These are phyloP conservation scores for Acanthosepion lycidas DNA, from an alignment of 2,888 invertebrate species.

Conservation along the genomic window DNA sequence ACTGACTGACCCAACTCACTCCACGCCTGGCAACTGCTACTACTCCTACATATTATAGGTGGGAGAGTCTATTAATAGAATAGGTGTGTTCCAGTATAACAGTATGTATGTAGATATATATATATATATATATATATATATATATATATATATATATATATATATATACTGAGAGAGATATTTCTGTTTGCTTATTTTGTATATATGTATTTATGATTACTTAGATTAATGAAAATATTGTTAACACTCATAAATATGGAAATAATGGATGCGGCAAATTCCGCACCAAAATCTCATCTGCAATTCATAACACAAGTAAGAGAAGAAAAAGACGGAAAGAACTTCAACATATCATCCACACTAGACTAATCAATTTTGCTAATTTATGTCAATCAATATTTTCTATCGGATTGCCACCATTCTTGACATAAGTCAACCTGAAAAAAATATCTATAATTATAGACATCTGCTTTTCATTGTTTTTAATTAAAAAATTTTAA, in stretches of 20 bases:
- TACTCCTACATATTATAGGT: too few species aligned
- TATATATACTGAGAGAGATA: too few species aligned
- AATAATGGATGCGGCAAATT: neutral
- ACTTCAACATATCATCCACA: neutral
- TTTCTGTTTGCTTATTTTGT: neutral
- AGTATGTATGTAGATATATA: too few species aligned
- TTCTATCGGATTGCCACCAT: neutral
- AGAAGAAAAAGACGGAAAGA: neutral
- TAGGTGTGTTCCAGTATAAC: too few species aligned
- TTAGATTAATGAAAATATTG: neutral
- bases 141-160: too few species aligned
- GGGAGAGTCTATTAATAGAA: too few species aligned
- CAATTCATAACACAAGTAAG: neutral
- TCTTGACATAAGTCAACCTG: neutral
- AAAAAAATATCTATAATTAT: neutral
- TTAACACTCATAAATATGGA: neutral
- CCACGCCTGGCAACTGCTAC: too few species aligned
- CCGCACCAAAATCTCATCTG: neutral
- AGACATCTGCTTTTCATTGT: neutral
- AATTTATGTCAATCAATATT: neutral
- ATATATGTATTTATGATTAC: neutral
- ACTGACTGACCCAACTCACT: too few species aligned
- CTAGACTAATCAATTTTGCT: neutral
- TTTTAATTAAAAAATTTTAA: conserved; percentile 13
- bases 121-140: too few species aligned